Evolutionary conservation across 2,888 invertebrate species (phyloP).

Genomic region (Heteropelma amictum): DNA sequence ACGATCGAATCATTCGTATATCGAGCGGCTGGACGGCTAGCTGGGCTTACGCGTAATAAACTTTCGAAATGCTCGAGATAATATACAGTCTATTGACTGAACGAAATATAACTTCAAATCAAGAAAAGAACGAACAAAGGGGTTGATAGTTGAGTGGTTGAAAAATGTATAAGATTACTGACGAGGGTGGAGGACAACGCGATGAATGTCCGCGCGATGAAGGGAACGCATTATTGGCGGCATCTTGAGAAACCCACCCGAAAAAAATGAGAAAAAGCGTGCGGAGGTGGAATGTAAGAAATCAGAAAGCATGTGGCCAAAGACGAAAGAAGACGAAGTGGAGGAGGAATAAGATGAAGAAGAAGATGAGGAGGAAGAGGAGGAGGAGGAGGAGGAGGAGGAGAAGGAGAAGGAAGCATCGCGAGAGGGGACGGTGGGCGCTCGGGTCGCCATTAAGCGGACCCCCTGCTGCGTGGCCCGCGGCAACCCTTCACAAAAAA

Average conservation of each 20-base stretch:
- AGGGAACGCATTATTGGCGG: constrained; percentile 35
- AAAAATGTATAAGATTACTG: constrained; percentile 26
- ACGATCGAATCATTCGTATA: constrained; percentile 56
- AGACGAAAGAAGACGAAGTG: constrained; percentile 41
- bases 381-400: constrained; percentile 58
- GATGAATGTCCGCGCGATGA: constrained; percentile 41
- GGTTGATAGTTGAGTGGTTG: neutral
- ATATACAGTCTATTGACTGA: no score
- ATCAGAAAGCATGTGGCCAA: constrained; percentile 46
- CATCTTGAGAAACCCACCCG: constrained; percentile 26
- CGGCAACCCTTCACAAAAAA: constrained; percentile 78
- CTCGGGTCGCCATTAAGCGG: constrained; percentile 78
- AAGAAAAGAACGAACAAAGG: neutral
- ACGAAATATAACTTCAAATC: no score
- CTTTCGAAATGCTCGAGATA: constrained; percentile 1
- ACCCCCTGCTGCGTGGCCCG: constrained; percentile 78
- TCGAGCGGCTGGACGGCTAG: constrained; percentile 26
- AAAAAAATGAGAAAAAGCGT: constrained; percentile 50
- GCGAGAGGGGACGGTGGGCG: constrained; percentile 70
- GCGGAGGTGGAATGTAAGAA: constrained; percentile 55
- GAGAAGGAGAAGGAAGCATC: constrained; percentile 56
- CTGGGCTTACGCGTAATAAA: constrained; percentile 24
- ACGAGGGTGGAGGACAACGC: constrained; percentile 50
- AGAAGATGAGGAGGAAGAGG: constrained; percentile 42
- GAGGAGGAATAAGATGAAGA: constrained; percentile 52